Evolutionary conservation across 1,140 invertebrate species (phyloP), one percentile per base, ranked within the genome.

Genomic region (Himalopsyche phryganea): DNA sequence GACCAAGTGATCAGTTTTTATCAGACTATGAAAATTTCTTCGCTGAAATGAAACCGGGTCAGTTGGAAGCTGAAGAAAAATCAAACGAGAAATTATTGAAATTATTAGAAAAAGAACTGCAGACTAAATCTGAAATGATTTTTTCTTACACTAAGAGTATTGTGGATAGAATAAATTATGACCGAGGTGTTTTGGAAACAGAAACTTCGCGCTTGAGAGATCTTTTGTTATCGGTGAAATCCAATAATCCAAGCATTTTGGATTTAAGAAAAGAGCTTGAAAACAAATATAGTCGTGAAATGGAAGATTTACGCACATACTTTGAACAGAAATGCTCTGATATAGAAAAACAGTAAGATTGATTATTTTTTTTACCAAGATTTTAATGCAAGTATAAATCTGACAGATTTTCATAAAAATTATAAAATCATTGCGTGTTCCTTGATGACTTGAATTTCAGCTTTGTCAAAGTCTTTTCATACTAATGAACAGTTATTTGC

Each of bases 251-350:
- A 0, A 77, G 79, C 23, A 67, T 85, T 3, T 73, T 79, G 4
- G 74, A 77, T 32, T 53, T 85, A 9, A 77, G 75, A 58, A 66
- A 72, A 6, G 81, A 85, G 50, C 66, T 88, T 7, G 81, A 84
- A 50, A 66, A 66, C 7, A 83, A 83, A 59, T 86, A 90, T 68
- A 73, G 81, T 11, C 83, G 83, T 50, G 85, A 91, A 68, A 85
- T 90, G 82, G 87, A 89, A 67, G 85, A 90, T 60, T 65, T 90
- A 15, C 77, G 88, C 41, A 87, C 80, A 1, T 91, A 89, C 65
- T 91, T 89, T 66, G 88, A 90, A 59, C 78, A 85, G 67, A 89
- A 89, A 68, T 90, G 87, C 67, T 77, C 83, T 0, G 85, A 89
- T 62, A 79, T 90, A 71, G 85, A 88, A 69, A 87, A 88, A 66